These are phyloP conservation scores for Nanorana parkeri DNA, from an alignment of 2,113 vertebrate species.

Conservation along the genomic window DNA sequence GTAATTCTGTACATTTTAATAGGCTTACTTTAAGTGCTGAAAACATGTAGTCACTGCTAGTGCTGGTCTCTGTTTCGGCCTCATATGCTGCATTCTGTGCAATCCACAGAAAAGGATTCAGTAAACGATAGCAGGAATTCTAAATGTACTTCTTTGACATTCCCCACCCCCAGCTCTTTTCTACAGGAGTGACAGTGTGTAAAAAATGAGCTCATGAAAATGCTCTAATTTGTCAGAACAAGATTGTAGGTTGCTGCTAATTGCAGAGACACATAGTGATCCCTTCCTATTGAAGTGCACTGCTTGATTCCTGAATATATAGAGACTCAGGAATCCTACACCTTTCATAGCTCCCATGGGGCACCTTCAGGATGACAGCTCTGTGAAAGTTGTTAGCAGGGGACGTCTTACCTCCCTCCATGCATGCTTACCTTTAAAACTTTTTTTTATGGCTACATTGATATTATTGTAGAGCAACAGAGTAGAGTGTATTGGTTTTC, in stretches of 20 bases:
- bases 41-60: conserved; percentile 12
- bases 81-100: neutral
- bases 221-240: conserved; percentile 54
- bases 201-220: conserved; percentile 53
- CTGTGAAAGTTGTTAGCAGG: conserved; percentile 44
- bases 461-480: conserved; percentile 18
- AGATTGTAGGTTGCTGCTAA: conserved; percentile 52
- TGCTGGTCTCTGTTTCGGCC: neutral
- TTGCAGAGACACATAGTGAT: conserved; percentile 43
- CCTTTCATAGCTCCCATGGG: conserved; percentile 39
- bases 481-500: neutral
- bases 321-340: conserved; percentile 36
- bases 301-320: conserved; percentile 41
- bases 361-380: conserved; percentile 43
- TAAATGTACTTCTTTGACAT: neutral
- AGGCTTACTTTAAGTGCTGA: neutral
- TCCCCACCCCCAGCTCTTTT: conserved; percentile 31
- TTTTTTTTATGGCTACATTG: conserved; percentile 22
- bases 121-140: conserved; percentile 11
- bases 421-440: conserved; percentile 18
- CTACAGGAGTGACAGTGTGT: conserved; percentile 47
- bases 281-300: conserved; percentile 49
- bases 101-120: neutral
- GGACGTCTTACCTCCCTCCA: conserved; percentile 25
- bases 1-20: conserved; percentile 15